A percentile compares a stretch with the other conserved stretches of the same genome.
Conservation (phyloP, 2,113 vertebrate species). For the Nematolebias whitei region DNA sequence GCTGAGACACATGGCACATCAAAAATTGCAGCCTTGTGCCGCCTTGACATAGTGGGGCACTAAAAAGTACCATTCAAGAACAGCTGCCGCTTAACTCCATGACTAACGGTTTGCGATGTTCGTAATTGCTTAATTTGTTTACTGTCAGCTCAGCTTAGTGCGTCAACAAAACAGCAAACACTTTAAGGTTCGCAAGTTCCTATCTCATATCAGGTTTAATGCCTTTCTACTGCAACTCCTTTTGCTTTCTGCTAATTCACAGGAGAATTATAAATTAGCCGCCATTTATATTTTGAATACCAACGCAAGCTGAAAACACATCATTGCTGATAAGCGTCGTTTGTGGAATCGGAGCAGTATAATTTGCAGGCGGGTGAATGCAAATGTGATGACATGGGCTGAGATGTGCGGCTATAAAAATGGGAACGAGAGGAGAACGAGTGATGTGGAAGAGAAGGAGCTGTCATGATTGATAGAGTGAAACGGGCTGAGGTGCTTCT, state of each 20-base stretch:
- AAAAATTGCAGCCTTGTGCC: conserved; percentile 47
- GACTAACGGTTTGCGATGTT: conserved; percentile 65
- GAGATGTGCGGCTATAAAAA: conserved; percentile 69
- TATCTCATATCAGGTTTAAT: conserved; percentile 61
- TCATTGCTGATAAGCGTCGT: conserved; percentile 69
- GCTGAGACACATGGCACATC: conserved; percentile 41
- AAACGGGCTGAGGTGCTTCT: conserved; percentile 68
- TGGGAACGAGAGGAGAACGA: conserved; percentile 44
- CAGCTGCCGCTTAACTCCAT: conserved; percentile 69
- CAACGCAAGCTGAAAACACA: conserved; percentile 67
- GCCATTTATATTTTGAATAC: conserved; percentile 67
- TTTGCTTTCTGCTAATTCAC: conserved; percentile 55
- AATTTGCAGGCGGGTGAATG: conserved; percentile 71
- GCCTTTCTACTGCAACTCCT: conserved; percentile 47
- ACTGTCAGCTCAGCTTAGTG: conserved; percentile 49
- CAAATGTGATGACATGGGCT: conserved; percentile 75
- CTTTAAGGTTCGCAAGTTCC: conserved; percentile 60
- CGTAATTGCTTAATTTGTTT: conserved; percentile 75
- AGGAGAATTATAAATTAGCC: conserved; percentile 67
- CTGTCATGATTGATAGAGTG: conserved; percentile 77
- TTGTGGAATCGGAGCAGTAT: conserved; percentile 59
- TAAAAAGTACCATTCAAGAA: conserved; percentile 66
- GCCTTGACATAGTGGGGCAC: conserved; percentile 49
- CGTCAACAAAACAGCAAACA: conserved; percentile 52
- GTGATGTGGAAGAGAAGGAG: conserved; percentile 72